Evolutionary conservation across 2,113 vertebrate genomes (phyloP), one percentile per base, ranked within the genome.

Genomic region (Pseudorasbora parva): DNA sequence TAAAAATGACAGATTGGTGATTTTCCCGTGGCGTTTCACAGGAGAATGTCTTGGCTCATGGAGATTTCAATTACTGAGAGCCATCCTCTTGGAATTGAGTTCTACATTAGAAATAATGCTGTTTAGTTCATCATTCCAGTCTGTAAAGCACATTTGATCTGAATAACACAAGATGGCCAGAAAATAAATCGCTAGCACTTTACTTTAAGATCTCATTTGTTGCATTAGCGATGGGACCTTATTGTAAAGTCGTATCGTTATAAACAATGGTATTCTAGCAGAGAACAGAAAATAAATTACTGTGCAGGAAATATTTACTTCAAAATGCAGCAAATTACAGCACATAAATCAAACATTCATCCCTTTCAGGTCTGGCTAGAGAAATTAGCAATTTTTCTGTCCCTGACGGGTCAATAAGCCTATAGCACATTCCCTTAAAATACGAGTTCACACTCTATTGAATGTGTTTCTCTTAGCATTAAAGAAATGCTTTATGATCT

Each of bases 401-500:
- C 21, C 21, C 59, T 79, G 25, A 49, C 59, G 8, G 77, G 59
- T 79, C 77, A 79, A 62, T 79, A 64, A 64, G 43, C 77, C 77
- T 79, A 64, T 30, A 79, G 77, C 41, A 51, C 47, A 10, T 21
- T 64, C 17, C 59, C 19, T 49, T 79, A 66, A 79, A 79, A 79
- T 64, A 79, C 43, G 59, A 64, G 12, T 79, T 79, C 59, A 66
- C 23, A 64, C 77, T 49, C 41, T 25, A 66, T 79, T 79, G 59
- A 49, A 64, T 64, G 57, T 66, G 76, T 19, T 78, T 60, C 56
- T 78, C 33, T 25, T 60, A 60, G 76, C 76, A 62, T 79, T 79
- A 79, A 21, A 78, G 10, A 79, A 79, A 66, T 66, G 15, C 41
- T 79, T 66, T 79, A 64, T 79, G 77, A 79, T 79, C 77, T 79